Evolutionary conservation across 1,140 invertebrate species (phyloP).

Genomic region (Condylostylus longicornis): DNA sequence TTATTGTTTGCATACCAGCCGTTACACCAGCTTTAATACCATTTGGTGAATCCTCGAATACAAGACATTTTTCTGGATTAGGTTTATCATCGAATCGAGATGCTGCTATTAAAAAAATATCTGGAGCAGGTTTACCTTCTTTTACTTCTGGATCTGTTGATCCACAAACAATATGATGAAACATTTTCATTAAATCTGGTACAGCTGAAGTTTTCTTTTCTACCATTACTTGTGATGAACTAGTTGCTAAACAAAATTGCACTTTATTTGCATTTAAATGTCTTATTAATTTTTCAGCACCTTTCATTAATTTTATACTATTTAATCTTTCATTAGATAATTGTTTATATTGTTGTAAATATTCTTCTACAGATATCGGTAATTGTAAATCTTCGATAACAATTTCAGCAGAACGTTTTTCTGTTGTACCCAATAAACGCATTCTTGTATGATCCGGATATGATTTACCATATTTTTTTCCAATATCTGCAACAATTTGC

Average conservation of each 20-base stretch:
- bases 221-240: conserved; percentile 55
- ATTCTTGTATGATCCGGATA: too few species aligned
- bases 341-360: conserved; percentile 42
- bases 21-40: conserved; percentile 59
- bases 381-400: conserved; percentile 54
- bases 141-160: conserved; percentile 75
- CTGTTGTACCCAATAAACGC: conserved; percentile 60
- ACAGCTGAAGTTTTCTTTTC: conserved; percentile 58
- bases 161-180: conserved; percentile 65
- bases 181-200: conserved; percentile 51
- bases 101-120: conserved; percentile 75
- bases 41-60: conserved; percentile 84
- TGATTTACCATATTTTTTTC: too few species aligned
- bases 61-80: conserved; percentile 55
- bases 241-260: conserved; percentile 77
- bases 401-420: conserved; percentile 52
- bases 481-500: too few species aligned
- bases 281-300: conserved; percentile 57
- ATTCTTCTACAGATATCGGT: conserved; percentile 53
- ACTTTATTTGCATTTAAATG: conserved; percentile 61
- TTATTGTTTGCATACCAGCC: conserved; percentile 76
- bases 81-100: conserved; percentile 58
- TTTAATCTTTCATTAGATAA: too few species aligned
- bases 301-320: too few species aligned
- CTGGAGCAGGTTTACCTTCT: conserved; percentile 76